A percentile compares a stretch with the other conserved stretches of the same genome.
Conservation (phyloP, 1,140 invertebrate genomes). For the Drosophila nasuta region DNA sequence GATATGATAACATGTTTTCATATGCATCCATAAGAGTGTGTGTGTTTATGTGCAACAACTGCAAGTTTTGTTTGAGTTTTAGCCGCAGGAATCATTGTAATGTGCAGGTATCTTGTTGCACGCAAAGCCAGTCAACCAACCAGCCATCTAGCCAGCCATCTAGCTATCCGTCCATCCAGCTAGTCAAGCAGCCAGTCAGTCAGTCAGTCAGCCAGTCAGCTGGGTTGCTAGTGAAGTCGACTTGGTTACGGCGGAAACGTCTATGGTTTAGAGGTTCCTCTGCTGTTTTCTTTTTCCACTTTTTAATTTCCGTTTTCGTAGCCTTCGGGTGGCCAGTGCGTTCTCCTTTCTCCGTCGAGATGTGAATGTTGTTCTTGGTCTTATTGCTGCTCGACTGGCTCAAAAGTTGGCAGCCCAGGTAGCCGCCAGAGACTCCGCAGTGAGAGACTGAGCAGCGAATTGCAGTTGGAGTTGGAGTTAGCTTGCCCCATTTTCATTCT, state of each 20-base stretch:
- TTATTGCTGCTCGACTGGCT: conserved; percentile 36
- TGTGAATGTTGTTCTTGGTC: conserved; percentile 53
- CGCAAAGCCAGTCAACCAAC: conserved; percentile 18
- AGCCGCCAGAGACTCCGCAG: not conserved
- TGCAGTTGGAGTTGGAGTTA: conserved; percentile 30
- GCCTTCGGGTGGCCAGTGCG: conserved; percentile 53
- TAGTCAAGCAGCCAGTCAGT: conserved; percentile 10
- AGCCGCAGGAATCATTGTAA: conserved; percentile 79
- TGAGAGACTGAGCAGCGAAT: conserved; percentile 11
- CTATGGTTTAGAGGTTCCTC: conserved; percentile 71
- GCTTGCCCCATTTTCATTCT: conserved; percentile 23
- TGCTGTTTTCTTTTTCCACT: conserved; percentile 79
- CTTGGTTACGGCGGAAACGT: conserved; percentile 51
- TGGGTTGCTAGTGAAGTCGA: conserved; percentile 13
- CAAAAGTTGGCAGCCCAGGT: conserved; percentile 58
- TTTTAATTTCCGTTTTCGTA: conserved; percentile 77
- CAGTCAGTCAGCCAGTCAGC: conserved; percentile 9
- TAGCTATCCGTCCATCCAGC: not conserved
- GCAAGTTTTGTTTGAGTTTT: conserved; percentile 71
- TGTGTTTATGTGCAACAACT: conserved; percentile 52
- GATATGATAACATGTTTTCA: conserved; percentile 64
- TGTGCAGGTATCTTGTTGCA: conserved; percentile 70
- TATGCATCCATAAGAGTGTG: conserved; percentile 33
- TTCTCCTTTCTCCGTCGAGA: conserved; percentile 16
- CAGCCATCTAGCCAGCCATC: conserved; percentile 1